Conservation (phyloP, 2,113 vertebrate genomes). For the Sceloporus tristichus region DNA sequence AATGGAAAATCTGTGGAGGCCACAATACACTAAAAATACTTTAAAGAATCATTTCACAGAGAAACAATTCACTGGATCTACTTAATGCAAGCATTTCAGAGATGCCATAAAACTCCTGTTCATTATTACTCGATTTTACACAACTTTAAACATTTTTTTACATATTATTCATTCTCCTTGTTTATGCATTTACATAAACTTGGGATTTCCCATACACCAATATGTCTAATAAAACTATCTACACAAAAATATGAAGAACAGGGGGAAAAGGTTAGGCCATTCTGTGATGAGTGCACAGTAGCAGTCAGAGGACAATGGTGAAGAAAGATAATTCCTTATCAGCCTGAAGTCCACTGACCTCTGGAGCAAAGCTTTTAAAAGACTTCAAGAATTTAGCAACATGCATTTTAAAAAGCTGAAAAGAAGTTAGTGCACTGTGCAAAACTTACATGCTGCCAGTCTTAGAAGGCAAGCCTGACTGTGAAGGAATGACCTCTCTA, state of each 20-base stretch:
- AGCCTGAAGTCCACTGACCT: conserved; percentile 48
- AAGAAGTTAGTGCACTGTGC: conserved; percentile 75
- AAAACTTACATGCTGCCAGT: conserved; percentile 90
- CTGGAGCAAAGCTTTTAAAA: conserved; percentile 44
- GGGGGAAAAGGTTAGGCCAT: neutral
- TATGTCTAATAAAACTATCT: conserved; percentile 45
- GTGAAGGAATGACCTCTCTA: conserved; percentile 79
- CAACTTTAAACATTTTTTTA: accelerated
- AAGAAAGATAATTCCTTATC: conserved; percentile 51
- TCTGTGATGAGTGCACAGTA: neutral
- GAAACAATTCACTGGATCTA: neutral
- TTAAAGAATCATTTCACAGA: neutral
- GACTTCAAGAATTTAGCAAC: conserved; percentile 67
- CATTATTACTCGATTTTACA: neutral
- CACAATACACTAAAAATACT: neutral
- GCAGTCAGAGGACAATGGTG: neutral
- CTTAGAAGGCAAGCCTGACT: conserved; percentile 84
- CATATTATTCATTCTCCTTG: neutral
- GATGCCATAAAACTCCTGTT: neutral
- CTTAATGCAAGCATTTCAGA: neutral
- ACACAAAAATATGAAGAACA: neutral
- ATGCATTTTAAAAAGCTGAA: conserved; percentile 72
- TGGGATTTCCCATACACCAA: neutral
- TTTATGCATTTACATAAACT: neutral
- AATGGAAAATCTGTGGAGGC: neutral